Evolutionary conservation across 2,888 invertebrate species (phyloP).

Genomic region (Agapetus fuscipes): DNA sequence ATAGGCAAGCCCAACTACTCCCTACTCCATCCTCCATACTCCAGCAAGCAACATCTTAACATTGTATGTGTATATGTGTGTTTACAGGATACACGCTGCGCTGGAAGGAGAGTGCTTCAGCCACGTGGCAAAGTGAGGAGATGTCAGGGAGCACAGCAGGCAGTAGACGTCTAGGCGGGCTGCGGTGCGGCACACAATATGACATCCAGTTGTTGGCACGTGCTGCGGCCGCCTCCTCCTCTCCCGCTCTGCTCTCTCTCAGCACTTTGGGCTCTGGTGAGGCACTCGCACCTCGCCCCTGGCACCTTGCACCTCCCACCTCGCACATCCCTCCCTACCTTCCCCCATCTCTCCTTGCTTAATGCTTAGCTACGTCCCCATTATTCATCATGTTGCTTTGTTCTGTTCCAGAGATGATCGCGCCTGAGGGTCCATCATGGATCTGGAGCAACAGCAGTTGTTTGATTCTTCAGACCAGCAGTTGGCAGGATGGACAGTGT

Average conservation of each 20-base stretch:
- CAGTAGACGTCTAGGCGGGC: constrained; percentile 36
- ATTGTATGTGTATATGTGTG: neutral
- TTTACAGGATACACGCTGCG: constrained; percentile 40
- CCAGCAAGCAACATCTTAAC: no score
- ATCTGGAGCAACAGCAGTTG: constrained; percentile 71
- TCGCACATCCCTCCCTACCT: no score
- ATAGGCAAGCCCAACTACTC: constrained; percentile 9
- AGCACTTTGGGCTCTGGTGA: constrained; percentile 62
- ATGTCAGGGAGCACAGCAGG: constrained; percentile 9
- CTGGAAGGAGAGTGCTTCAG: constrained; percentile 35
- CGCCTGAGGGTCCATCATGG: constrained; percentile 65
- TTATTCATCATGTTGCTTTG: neutral
- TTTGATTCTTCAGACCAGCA: constrained; percentile 63
- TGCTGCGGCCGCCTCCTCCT: constrained; percentile 61
- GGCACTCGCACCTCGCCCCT: no score
- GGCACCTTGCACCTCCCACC: no score
- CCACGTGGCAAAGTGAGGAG: constrained; percentile 12
- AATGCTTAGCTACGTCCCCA: no score
- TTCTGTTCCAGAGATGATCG: constrained; percentile 43
- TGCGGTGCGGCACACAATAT: constrained; percentile 65
- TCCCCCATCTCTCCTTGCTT: no score
- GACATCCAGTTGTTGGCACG: constrained; percentile 59
- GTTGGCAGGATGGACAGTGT: constrained; percentile 82
- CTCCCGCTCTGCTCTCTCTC: constrained; percentile 53
- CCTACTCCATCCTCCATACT: no score